Conservation (phyloP, 2,113 vertebrate species). For the Lota lota region DNA sequence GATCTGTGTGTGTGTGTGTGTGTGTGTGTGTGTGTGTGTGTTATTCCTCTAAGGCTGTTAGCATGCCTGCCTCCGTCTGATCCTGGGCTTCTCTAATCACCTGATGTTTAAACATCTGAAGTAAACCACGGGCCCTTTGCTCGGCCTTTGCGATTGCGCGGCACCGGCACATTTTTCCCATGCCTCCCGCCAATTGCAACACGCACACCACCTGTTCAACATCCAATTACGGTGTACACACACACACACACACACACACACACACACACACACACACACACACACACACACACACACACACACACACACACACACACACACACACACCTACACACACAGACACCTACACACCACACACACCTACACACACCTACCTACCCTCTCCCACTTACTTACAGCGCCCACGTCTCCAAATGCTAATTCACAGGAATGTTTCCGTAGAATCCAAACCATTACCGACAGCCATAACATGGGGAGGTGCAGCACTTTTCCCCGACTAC, state of each 20-base stretch:
- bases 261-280: constrained; percentile 4
- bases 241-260: constrained; percentile 31
- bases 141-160: constrained; percentile 60
- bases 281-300: too few relatives aligned
- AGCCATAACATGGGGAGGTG: background rate
- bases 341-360: background rate
- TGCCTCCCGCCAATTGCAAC: constrained; percentile 69
- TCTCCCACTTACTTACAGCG: too few relatives aligned
- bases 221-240: constrained; percentile 60
- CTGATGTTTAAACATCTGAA: constrained; percentile 69
- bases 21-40: constrained; percentile 4
- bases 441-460: constrained; percentile 1
- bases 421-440: constrained; percentile 8
- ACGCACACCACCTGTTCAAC: constrained; percentile 71
- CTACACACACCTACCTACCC: too few relatives aligned
- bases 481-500: background rate
- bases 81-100: constrained; percentile 58
- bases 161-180: constrained; percentile 74
- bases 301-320: too few relatives aligned
- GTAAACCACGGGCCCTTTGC: constrained; percentile 55
- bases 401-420: background rate
- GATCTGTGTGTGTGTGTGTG: too few relatives aligned
- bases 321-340: background rate
- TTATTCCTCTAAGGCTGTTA: constrained; percentile 40
- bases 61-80: constrained; percentile 53